Evolutionary conservation across 2,113 vertebrate genomes (phyloP).

Genomic region (Romanogobio albipinnatus): DNA sequence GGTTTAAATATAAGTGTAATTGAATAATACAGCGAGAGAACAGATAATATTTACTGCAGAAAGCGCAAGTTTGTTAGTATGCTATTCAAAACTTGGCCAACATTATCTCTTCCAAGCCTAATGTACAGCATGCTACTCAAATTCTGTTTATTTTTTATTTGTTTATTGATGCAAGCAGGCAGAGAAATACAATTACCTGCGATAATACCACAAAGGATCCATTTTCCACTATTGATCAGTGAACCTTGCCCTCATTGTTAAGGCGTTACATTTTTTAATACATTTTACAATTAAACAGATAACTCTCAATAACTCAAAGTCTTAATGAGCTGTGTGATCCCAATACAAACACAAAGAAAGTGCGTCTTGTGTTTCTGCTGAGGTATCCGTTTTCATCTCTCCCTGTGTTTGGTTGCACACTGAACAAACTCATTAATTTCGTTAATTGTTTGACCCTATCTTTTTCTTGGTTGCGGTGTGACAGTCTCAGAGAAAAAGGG

Average conservation of each 20-base stretch:
- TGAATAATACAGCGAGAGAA: background rate
- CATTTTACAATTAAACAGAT: conserved; percentile 58
- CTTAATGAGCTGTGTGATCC: conserved; percentile 55
- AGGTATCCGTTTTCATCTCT: conserved; percentile 65
- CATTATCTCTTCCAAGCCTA: conserved; percentile 14
- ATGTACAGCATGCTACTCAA: conserved; percentile 27
- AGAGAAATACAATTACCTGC: conserved; percentile 49
- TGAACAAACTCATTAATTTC: conserved; percentile 81
- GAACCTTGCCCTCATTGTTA: conserved; percentile 44
- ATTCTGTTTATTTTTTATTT: conserved; percentile 49
- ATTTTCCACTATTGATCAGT: conserved; percentile 53
- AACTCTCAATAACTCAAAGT: conserved; percentile 44
- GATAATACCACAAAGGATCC: conserved; percentile 44
- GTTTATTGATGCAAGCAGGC: conserved; percentile 47
- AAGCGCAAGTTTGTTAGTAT: background rate
- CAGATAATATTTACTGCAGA: background rate
- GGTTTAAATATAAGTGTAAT: background rate
- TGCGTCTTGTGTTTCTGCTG: conserved; percentile 66
- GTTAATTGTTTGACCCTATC: conserved; percentile 81
- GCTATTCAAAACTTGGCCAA: background rate
- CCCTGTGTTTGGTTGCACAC: conserved; percentile 72
- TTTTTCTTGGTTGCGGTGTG: conserved; percentile 64
- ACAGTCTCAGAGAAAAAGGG: conserved; percentile 48
- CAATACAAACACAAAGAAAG: conserved; percentile 63
- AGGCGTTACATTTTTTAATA: conserved; percentile 48